Conservation (phyloP, 2,113 vertebrate genomes). For the Gymnobelideus leadbeateri region DNA sequence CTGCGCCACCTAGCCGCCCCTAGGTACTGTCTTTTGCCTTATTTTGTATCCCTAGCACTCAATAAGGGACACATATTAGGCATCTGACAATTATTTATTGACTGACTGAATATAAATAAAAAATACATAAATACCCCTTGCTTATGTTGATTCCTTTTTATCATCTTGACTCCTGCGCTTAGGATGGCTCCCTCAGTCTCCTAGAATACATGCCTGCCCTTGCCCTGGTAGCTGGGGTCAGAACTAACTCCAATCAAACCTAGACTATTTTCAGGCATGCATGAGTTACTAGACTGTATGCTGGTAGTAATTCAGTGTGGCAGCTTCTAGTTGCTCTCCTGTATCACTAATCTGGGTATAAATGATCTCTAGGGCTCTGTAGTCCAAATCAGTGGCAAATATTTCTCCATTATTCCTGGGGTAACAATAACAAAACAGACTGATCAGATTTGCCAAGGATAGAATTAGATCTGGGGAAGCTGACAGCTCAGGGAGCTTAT, state of each 20-base stretch:
- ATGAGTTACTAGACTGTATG: background rate
- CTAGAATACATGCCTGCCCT: background rate
- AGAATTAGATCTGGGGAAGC: slow-evolving; percentile 26
- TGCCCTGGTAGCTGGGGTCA: background rate
- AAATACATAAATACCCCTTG: background rate
- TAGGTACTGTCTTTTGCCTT: background rate
- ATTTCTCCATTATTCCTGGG: background rate
- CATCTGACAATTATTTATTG: background rate
- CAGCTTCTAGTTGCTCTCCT: background rate
- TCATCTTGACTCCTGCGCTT: background rate
- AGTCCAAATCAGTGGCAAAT: background rate
- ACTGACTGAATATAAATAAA: background rate
- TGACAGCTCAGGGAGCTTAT: background rate
- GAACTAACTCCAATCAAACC: background rate
- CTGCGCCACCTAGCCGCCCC: too few species aligned
- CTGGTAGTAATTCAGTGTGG: background rate
- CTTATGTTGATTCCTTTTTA: background rate
- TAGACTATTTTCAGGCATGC: background rate
- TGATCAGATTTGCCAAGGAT: background rate
- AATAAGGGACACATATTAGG: background rate
- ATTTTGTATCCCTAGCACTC: background rate
- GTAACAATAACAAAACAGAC: background rate
- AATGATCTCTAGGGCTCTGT: background rate
- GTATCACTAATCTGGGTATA: background rate
- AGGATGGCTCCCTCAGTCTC: background rate